These are phyloP conservation scores for Stenodema calcarata DNA, from an alignment of 2,888 invertebrate genomes.

Conservation along the genomic window DNA sequence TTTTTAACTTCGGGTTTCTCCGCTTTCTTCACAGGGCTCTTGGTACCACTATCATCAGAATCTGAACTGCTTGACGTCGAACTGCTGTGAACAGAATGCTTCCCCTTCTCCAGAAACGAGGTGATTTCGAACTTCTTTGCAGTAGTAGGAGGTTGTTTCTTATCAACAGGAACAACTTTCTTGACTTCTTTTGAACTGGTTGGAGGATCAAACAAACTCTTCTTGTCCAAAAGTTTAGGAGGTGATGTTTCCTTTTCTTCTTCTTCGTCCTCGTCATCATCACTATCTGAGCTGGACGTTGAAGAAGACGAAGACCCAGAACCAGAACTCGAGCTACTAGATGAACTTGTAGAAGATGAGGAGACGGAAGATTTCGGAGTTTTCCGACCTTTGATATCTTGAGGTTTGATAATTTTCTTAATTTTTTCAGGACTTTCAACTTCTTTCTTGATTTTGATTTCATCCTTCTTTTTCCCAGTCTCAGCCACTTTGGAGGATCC, in stretches of 20 bases:
- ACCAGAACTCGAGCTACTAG: constrained; percentile 60
- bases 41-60: constrained; percentile 64
- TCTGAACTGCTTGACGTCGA: constrained; percentile 64
- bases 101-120: constrained; percentile 68
- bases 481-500: constrained; percentile 55
- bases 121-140: constrained; percentile 68
- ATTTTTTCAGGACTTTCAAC: constrained; percentile 58
- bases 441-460: constrained; percentile 59
- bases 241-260: constrained; percentile 51
- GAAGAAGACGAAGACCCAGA: constrained; percentile 65
- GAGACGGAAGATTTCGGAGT: constrained; percentile 57
- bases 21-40: constrained; percentile 57
- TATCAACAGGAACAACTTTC: constrained; percentile 60
- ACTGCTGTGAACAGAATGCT: constrained; percentile 71
- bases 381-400: constrained; percentile 53
- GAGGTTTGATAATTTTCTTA: constrained; percentile 57
- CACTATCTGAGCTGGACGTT: constrained; percentile 61
- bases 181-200: constrained; percentile 61
- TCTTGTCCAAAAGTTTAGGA: constrained; percentile 54
- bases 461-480: constrained; percentile 52
- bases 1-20: constrained; percentile 46
- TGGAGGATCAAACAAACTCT: constrained; percentile 55
- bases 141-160: constrained; percentile 32
- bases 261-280: constrained; percentile 52
- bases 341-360: constrained; percentile 66